Percentiles rank a stretch among this genome's conserved stretches.
These are phyloP conservation scores for Drosophila vallismaia DNA, from an alignment of 2,888 invertebrate species.

Conservation along the genomic window DNA sequence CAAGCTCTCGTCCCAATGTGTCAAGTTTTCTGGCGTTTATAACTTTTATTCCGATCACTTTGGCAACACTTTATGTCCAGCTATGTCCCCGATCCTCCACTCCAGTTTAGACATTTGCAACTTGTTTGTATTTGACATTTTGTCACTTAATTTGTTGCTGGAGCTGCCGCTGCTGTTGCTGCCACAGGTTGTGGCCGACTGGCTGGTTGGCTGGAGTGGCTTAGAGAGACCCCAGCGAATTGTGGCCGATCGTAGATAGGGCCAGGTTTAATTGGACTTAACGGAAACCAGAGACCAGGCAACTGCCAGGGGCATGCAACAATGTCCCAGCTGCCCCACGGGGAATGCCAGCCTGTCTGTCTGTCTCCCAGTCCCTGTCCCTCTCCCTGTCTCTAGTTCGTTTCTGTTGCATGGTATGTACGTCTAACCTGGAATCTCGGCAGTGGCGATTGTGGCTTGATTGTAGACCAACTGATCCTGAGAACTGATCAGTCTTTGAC, in stretches of 20 bases:
- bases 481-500: conserved; percentile 61
- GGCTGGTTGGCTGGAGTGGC: conserved; percentile 27
- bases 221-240: conserved; percentile 50
- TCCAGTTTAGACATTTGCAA: conserved; percentile 12
- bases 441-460: conserved; percentile 34
- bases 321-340: conserved; percentile 50
- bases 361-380: neutral
- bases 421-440: conserved; percentile 15
- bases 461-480: conserved; percentile 48
- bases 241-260: conserved; percentile 71
- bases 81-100: conserved; percentile 4
- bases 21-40: conserved; percentile 74
- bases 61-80: conserved; percentile 10
- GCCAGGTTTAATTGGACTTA: conserved; percentile 72
- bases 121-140: conserved; percentile 76
- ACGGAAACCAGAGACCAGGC: conserved; percentile 68
- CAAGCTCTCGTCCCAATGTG: conserved; percentile 74
- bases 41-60: conserved; percentile 67
- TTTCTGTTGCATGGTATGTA: conserved; percentile 3
- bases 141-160: conserved; percentile 78
- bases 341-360: conserved; percentile 23
- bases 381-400: neutral
- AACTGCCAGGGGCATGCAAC: conserved; percentile 61
- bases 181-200: conserved; percentile 28
- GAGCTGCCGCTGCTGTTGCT: conserved; percentile 31